phyloP scores from a whole-genome alignment of 2,797 vertebrate genomes.

The Lycodopsis pacificus region DNA sequence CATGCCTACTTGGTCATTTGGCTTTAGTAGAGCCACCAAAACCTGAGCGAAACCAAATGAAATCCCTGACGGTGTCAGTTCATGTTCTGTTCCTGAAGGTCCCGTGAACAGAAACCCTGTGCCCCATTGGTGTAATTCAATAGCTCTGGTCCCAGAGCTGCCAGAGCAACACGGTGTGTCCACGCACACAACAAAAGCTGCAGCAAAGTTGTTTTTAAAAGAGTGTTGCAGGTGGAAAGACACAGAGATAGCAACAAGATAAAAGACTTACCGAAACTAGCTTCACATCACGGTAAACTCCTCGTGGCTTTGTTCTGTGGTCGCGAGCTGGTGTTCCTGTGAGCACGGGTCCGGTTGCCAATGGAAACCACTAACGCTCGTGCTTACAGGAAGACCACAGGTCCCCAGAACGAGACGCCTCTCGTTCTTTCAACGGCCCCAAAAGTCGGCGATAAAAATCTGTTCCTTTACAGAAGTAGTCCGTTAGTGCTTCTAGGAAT shows the following conservation, averaged over 20 bases:
- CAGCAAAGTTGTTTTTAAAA: neutral
- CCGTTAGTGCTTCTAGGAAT: neutral
- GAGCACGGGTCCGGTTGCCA: conserved; percentile 62
- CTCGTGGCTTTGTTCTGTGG: neutral
- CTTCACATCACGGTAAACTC: neutral
- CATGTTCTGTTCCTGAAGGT: conserved; percentile 7
- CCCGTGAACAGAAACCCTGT: conserved; percentile 43
- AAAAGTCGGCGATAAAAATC: neutral
- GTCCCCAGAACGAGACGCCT: neutral
- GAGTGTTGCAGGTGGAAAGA: neutral
- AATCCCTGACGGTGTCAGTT: neutral
- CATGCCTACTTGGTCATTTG: conserved; percentile 1
- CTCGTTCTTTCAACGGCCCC: neutral
- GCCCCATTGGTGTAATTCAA: conserved; percentile 67
- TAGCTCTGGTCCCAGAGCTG: conserved; percentile 44
- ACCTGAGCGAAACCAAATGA: neutral
- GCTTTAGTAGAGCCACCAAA: neutral
- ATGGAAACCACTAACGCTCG: conserved; percentile 63
- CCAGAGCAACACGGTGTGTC: conserved; percentile 47
- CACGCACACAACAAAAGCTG: conserved; percentile 23
- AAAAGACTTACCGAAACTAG: neutral
- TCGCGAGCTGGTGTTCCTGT: conserved; percentile 18
- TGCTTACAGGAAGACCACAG: neutral
- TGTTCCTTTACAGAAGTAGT: neutral
- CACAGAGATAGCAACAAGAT: neutral